These are phyloP conservation scores for Synaphobranchus kaupii DNA, from an alignment of 2,797 vertebrate species.

Conservation along the genomic window DNA sequence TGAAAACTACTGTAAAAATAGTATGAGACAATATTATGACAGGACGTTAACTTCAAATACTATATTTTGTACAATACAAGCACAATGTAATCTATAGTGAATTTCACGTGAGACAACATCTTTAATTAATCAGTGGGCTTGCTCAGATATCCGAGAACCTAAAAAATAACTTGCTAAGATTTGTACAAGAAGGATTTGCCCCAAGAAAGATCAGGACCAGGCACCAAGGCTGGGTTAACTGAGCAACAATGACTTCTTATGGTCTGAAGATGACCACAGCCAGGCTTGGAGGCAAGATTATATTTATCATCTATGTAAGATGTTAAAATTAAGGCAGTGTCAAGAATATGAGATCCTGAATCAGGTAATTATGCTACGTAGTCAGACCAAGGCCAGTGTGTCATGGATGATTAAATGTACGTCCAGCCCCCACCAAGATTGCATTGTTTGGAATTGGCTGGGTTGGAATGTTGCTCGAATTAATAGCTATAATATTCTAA, in stretches of 20 bases:
- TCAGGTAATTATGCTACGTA: neutral
- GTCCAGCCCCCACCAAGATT: neutral
- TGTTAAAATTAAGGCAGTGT: neutral
- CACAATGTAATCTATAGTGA: neutral
- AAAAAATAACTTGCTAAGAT: no score
- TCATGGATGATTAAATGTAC: neutral
- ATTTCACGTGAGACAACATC: neutral
- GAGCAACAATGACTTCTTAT: neutral
- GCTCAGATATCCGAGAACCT: no score
- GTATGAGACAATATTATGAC: no score
- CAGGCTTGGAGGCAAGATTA: neutral
- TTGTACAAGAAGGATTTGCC: no score
- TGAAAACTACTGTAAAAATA: neutral
- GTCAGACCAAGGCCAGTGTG: neutral
- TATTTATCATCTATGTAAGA: neutral
- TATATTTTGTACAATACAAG: neutral
- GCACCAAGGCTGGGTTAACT: no score
- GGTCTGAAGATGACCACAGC: neutral
- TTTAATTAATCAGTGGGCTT: no score
- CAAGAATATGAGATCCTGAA: neutral
- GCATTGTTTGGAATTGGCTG: neutral
- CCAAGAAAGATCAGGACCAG: no score
- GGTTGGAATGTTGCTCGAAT: neutral
- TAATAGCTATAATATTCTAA: neutral
- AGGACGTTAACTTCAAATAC: neutral